Conservation (phyloP, 2,888 invertebrate species). For the Noctua comes region DNA sequence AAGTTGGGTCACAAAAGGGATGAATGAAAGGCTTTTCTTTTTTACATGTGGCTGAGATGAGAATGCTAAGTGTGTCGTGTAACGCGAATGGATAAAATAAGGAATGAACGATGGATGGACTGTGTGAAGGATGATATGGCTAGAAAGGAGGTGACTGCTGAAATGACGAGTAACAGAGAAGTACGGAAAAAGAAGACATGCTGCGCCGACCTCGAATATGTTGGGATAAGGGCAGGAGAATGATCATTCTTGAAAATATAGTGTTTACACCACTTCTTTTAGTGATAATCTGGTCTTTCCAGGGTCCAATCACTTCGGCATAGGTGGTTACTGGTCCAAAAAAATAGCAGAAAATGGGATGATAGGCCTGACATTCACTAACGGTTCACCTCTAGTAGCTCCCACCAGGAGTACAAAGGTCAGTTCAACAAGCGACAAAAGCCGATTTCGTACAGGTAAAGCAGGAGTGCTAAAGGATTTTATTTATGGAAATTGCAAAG, state of each 20-base stretch:
- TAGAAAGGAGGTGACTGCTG: too few species aligned
- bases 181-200: too few species aligned
- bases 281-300: not conserved
- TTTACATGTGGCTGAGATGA: too few species aligned
- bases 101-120: too few species aligned
- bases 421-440: constrained; percentile 4
- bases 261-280: not conserved
- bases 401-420: constrained; percentile 37
- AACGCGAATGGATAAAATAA: too few species aligned
- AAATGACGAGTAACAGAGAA: too few species aligned
- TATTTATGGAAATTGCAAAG: not conserved
- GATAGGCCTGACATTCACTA: constrained; percentile 29
- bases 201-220: too few species aligned
- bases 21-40: too few species aligned
- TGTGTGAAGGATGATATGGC: too few species aligned
- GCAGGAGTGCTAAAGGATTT: not conserved
- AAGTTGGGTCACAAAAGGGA: too few species aligned
- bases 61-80: too few species aligned
- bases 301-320: constrained; percentile 34
- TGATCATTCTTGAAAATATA: not conserved
- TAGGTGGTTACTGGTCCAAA: constrained; percentile 35
- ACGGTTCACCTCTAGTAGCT: constrained; percentile 35
- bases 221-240: too few species aligned
- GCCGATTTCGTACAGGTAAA: not conserved
- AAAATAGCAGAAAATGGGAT: constrained; percentile 16